Conservation (phyloP, 2,888 invertebrate genomes). For the Osmoderma eremita region DNA sequence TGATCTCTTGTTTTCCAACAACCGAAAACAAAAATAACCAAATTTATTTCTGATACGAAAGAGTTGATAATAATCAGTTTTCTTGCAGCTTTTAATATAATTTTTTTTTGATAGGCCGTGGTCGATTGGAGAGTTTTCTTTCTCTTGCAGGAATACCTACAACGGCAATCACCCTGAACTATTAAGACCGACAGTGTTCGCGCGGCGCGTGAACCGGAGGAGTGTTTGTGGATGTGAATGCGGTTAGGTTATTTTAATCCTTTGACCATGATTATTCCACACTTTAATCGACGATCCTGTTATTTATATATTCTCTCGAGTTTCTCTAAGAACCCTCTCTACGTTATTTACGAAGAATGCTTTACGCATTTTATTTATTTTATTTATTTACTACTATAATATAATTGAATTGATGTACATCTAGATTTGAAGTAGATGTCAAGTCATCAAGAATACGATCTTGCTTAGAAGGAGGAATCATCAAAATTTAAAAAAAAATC, state of each 20-base stretch:
- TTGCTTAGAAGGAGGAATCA: conserved; percentile 5
- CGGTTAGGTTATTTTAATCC: conserved; percentile 50
- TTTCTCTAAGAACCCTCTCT: conserved; percentile 59
- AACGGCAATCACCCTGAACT: conserved; percentile 51
- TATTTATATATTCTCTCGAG: conserved; percentile 14
- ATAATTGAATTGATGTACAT: neutral
- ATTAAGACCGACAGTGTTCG: conserved; percentile 60
- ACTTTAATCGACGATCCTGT: conserved; percentile 43
- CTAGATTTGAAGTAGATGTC: neutral
- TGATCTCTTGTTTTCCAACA: too few species aligned
- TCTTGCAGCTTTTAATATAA: conserved; percentile 28
- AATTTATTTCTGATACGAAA: too few species aligned
- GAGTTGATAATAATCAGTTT: neutral
- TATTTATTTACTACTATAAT: neutral
- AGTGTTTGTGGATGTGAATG: conserved; percentile 49
- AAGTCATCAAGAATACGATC: neutral
- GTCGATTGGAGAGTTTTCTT: conserved; percentile 48
- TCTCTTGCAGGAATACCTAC: conserved; percentile 58
- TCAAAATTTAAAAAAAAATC: neutral
- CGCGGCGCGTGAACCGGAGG: conserved; percentile 56
- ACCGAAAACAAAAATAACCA: too few species aligned
- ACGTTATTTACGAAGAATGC: conserved; percentile 45
- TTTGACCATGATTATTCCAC: conserved; percentile 48
- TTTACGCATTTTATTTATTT: conserved; percentile 8
- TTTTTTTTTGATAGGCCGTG: conserved; percentile 48